A percentile compares a stretch with the other conserved stretches of the same genome.
Evolutionary conservation across 2,888 invertebrate genomes (phyloP).

Genomic region (Tenthredo notha): DNA sequence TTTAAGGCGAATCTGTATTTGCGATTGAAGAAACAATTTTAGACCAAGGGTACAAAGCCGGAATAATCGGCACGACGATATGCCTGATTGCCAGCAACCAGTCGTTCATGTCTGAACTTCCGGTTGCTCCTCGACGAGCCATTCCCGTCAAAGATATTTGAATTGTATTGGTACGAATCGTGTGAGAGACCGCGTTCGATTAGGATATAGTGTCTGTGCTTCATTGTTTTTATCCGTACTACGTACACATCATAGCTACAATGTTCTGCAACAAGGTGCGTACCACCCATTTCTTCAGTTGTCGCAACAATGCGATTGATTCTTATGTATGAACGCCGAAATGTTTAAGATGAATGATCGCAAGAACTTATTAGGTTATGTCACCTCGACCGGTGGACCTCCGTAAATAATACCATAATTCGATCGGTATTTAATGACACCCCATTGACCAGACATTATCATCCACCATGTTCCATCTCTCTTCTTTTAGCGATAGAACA

Average conservation of each 20-base stretch:
- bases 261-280: conserved; percentile 35
- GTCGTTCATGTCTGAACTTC: neutral
- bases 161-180: neutral
- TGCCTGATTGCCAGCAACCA: conserved; percentile 19
- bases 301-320: neutral
- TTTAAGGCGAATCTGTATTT: neutral
- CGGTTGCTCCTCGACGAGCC: neutral
- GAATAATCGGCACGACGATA: neutral
- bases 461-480: neutral
- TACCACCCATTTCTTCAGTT: neutral
- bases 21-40: neutral
- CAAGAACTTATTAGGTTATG: neutral
- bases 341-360: neutral
- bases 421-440: neutral
- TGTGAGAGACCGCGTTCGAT: neutral
- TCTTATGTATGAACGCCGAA: neutral
- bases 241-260: neutral
- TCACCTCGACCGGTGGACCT: neutral
- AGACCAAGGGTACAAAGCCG: neutral
- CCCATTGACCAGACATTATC: neutral
- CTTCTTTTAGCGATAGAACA: neutral
- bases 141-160: neutral
- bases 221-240: neutral
- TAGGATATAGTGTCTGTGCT: neutral
- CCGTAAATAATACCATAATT: neutral